phyloP scores from a whole-genome alignment of 2,797 vertebrate genomes.

The Pterois miles region DNA sequence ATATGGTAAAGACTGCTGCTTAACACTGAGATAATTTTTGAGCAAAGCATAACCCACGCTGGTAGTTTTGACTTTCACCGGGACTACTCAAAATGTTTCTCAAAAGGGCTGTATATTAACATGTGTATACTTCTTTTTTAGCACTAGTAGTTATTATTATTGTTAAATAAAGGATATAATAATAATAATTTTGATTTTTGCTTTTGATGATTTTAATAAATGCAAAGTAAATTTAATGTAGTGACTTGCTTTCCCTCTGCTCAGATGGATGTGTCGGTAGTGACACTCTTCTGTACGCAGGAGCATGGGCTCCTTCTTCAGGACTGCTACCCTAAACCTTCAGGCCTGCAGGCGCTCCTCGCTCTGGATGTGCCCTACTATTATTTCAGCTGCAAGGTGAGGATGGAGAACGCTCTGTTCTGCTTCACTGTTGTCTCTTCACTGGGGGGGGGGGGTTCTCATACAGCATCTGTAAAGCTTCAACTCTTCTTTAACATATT shows the following conservation, averaged over 20 bases:
- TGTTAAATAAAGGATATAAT: too few relatives aligned
- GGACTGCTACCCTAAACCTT: slow-evolving; percentile 87
- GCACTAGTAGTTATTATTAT: too few relatives aligned
- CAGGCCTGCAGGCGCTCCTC: slow-evolving; percentile 86
- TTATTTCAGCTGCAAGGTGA: slow-evolving; percentile 95
- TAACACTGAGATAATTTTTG: not conserved
- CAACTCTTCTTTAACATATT: not conserved
- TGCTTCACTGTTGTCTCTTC: not conserved
- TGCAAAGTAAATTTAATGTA: not conserved
- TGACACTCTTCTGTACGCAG: slow-evolving; percentile 93
- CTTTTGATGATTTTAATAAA: not conserved
- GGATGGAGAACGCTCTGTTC: not conserved
- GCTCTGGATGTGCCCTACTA: slow-evolving; percentile 93
- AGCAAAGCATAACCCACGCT: not conserved
- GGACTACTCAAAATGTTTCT: too few relatives aligned
- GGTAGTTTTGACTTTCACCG: not conserved
- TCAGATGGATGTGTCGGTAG: slow-evolving; percentile 85
- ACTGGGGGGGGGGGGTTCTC: not conserved
- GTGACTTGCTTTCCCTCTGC: slow-evolving; percentile 38
- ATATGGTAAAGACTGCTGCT: slow-evolving; percentile 66
- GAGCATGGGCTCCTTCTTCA: slow-evolving; percentile 93
- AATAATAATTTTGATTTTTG: too few relatives aligned
- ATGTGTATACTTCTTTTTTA: too few relatives aligned
- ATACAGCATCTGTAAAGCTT: not conserved
- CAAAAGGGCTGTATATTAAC: too few relatives aligned